Base-by-base conservation (phyloP, 2,113 vertebrate genomes). In the Centropus unirufus region DNA sequence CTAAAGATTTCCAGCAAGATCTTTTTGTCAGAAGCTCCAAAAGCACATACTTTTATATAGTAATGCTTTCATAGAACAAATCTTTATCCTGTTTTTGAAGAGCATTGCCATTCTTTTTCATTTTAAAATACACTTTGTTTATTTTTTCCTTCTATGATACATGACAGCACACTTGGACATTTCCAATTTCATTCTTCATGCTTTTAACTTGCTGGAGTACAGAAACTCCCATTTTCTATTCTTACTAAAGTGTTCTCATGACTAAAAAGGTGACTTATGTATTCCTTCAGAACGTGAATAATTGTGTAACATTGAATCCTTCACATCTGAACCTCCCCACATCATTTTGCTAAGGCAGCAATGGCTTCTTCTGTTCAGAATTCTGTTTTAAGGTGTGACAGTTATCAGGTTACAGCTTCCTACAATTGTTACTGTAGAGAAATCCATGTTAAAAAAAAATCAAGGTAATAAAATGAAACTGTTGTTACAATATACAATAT, bases 1-100 rank as follows among this genome's bases (percentile, higher is more conserved):
- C 55, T 66, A 36, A 88, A 88, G 83, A 67, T 89, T 94, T 86
- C 82, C 80, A 93, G 46, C n/a, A 58, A 85, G 46, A 89, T 51
- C 59, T 80, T 92, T 88, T 26, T 73, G 36, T 77, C 4, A 21
- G 64, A 86, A 70, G 13, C n/a, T 83, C 15, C 6, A 81, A 74
- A 91, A 83, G 49, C 26, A n/a, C 13, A 29, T 12, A 44, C 24
- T 90, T 90, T 92, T 34, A 49, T 73, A 30, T 1, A 82, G 36
- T 11, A 83, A 59, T 77, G 20, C 36, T 90, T 93, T 93, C 18
- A 93, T 19, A 90, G 24, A 74, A 34, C 42, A 86, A 86, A 77
- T 67, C 20, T 77, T 92, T 70, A 55, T 58, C 34, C 36, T 70
- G 7, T 55, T 83, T 90, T 77, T 83, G 55, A 90, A 93, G 9